phyloP scores from a whole-genome alignment of 2,113 vertebrate genomes.

The Mesembrinibis cayennensis region DNA sequence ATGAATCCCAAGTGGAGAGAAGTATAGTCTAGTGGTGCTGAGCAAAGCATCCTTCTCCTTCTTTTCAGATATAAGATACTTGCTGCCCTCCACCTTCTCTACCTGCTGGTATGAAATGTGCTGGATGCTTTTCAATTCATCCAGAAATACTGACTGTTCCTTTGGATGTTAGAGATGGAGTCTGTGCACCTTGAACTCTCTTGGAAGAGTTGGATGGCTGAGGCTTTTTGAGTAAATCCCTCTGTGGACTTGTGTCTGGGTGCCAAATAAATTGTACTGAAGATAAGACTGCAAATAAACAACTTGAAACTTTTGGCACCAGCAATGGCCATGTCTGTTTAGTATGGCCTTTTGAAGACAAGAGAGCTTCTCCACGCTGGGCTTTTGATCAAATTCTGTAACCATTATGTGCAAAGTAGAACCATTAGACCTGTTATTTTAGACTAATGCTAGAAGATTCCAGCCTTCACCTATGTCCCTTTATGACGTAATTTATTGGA shows the following conservation, averaged over 20 bases:
- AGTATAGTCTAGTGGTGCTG: not conserved
- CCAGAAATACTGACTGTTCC: not conserved
- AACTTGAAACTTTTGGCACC: not conserved
- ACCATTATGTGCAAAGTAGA: not conserved
- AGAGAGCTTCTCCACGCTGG: not conserved
- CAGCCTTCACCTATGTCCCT: not conserved
- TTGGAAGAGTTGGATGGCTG: not conserved
- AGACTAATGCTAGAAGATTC: not conserved
- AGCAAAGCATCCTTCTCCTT: not conserved
- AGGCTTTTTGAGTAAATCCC: not conserved
- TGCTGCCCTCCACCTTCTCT: not conserved
- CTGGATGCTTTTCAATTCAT: not conserved
- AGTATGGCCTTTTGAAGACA: not conserved
- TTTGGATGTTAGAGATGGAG: not conserved
- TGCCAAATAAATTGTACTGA: not conserved
- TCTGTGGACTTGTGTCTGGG: not conserved
- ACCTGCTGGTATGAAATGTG: not conserved
- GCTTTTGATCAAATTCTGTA: not conserved
- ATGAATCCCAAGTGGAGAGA: not conserved
- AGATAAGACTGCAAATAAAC: not conserved
- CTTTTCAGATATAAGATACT: not conserved
- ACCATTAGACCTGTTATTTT: not conserved
- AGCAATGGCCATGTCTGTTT: not conserved
- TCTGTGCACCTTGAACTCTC: not conserved
- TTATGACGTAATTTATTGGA: not conserved